These are phyloP conservation scores for Terrapene triunguis DNA, from an alignment of 2,113 vertebrate genomes.

Conservation along the genomic window DNA sequence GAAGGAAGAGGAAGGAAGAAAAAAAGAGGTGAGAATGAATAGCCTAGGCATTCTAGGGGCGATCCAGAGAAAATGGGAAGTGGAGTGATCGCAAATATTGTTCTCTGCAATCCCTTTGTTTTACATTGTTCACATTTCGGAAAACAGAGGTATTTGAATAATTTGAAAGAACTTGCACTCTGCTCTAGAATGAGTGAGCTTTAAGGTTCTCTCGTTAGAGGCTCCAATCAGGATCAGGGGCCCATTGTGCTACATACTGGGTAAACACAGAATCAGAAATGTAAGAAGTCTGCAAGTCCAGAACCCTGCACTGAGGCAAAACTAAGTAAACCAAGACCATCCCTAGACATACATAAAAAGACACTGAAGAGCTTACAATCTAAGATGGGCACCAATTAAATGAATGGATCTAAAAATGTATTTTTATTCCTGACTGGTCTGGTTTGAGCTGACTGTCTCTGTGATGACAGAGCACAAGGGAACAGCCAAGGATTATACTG, in stretches of 20 bases:
- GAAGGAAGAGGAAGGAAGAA: too few species aligned
- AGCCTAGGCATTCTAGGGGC: neutral
- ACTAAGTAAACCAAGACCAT: too few species aligned
- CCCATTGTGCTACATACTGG: neutral
- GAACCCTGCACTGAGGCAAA: too few species aligned
- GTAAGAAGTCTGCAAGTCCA: too few species aligned
- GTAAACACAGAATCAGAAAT: neutral
- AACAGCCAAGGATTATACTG: neutral
- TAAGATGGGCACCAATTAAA: too few species aligned
- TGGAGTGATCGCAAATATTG: neutral
- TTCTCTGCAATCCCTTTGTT: neutral
- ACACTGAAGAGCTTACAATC: too few species aligned
- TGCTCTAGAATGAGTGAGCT: neutral
- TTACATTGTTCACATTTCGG: neutral
- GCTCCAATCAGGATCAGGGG: neutral
- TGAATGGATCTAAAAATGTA: too few species aligned
- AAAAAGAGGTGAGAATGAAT: neutral
- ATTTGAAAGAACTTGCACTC: neutral
- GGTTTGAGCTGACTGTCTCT: too few species aligned
- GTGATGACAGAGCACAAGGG: too few species aligned
- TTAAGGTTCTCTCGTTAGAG: neutral
- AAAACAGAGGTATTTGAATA: neutral
- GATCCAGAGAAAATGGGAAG: neutral
- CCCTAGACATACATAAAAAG: too few species aligned
- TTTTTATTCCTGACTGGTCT: too few species aligned